phyloP scores from a whole-genome alignment of 2,797 vertebrate genomes.

The Caiman crocodilus region DNA sequence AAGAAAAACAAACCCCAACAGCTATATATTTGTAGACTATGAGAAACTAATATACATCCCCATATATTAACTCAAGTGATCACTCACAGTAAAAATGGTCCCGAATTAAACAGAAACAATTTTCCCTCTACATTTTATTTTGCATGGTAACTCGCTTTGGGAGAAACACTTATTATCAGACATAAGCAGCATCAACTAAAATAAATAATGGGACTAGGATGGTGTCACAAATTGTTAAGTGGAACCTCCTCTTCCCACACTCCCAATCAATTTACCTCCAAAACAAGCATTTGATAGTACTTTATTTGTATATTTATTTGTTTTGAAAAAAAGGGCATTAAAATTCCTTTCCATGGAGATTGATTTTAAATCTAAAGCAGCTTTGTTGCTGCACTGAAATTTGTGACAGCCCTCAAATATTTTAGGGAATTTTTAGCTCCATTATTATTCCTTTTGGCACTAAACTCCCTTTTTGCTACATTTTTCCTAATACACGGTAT shows the following conservation, averaged over 20 bases:
- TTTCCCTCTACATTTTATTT: neutral
- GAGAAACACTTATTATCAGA: neutral
- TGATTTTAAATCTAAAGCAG: neutral
- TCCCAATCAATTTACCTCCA: neutral
- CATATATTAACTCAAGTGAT: neutral
- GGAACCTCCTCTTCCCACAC: neutral
- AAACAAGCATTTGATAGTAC: neutral
- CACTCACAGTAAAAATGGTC: neutral
- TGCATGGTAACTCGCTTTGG: neutral
- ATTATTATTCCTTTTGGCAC: conserved; percentile 31
- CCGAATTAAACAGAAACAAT: neutral
- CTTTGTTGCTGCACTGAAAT: conserved; percentile 25
- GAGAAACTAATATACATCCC: neutral
- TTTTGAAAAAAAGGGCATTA: neutral
- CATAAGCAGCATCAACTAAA: fast-evolving
- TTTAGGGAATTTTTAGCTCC: conserved; percentile 18
- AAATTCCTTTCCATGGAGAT: neutral
- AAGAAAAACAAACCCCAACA: neutral
- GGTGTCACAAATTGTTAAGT: neutral
- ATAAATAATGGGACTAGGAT: neutral
- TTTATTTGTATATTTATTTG: neutral
- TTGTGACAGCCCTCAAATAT: conserved; percentile 30
- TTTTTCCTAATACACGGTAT: too few species aligned
- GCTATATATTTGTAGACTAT: neutral
- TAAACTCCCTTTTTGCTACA: too few species aligned